Base-by-base conservation (phyloP, 1,140 invertebrate genomes). In the Euschistus heros region DNA sequence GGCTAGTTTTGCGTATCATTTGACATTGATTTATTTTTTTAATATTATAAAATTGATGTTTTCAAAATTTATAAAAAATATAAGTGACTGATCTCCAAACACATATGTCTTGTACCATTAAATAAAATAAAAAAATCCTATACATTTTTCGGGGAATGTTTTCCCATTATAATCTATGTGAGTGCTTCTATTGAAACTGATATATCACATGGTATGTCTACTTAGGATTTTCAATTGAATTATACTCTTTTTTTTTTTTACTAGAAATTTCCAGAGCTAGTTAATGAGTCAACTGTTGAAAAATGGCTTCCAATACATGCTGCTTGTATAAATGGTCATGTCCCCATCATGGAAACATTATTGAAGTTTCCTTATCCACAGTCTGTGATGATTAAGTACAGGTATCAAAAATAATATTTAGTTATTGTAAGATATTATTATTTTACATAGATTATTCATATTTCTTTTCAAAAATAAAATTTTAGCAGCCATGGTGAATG, bases 241-340 rank as follows among this genome's bases (percentile, higher is more conserved):
- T n/a, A n/a, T n/a, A n/a, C n/a, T n/a, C n/a, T 61, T 47, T 59
- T 61, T 63, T 68, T 64, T 65, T 59, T 61, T 68, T 75, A 76
- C 33, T 70, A 85, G 81, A 80, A 78, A 74, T 86, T 83, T 73
- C 84, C 84, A 22, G 76, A 80, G 62, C 72, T 86, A 44, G 76
- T 82, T 8, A 78, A 85, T 77, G 83, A 86, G 71, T 80, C 85
- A 50, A 97, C 94, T 0, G 91, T 96, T 1, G 94, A 97, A 74
- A 85, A 86, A 71, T 93, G 92, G 88, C 76, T 96, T 54, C 92
- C 94, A 0, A 80, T 97, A 26, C 95, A 98, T 77, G 92, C 92
- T 7, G 91, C 92, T 42, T 89, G 87, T 67, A 91, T 94, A 65
- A 91, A 92, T 73, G 89, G 89, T 3, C 92, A 96, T 76, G 76